Evolutionary conservation across 2,797 vertebrate genomes (phyloP).

Genomic region (Bufotes viridis): DNA sequence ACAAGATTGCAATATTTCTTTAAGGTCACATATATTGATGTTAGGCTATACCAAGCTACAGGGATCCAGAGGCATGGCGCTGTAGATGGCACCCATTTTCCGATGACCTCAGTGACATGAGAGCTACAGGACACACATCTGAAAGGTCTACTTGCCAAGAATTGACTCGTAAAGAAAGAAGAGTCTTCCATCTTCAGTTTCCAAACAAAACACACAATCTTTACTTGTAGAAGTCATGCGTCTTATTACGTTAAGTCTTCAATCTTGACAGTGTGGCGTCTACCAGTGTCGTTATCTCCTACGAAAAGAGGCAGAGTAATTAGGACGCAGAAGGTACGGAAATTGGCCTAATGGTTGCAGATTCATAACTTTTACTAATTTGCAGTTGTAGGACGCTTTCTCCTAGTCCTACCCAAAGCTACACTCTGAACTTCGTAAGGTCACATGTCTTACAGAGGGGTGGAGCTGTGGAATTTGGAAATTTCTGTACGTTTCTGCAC

Average conservation of each 20-base stretch:
- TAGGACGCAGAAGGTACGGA: too few relatives aligned
- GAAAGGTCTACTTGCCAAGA: background rate
- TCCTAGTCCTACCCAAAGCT: too few relatives aligned
- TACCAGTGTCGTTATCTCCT: constrained; percentile 71
- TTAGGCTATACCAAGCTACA: too few relatives aligned
- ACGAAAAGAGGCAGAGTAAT: background rate
- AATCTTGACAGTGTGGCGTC: constrained; percentile 66
- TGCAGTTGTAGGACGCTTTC: too few relatives aligned
- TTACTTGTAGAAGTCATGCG: rapidly evolving
- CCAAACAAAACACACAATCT: background rate
- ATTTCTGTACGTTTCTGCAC: too few relatives aligned
- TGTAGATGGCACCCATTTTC: background rate
- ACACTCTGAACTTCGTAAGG: too few relatives aligned
- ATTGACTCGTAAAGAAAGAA: background rate
- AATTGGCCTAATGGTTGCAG: too few relatives aligned
- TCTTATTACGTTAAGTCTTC: constrained; percentile 37
- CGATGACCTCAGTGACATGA: background rate
- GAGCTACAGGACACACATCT: background rate
- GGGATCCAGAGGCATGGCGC: background rate
- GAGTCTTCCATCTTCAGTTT: background rate
- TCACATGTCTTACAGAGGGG: too few relatives aligned
- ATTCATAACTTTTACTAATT: too few relatives aligned
- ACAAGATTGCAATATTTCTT: too few relatives aligned
- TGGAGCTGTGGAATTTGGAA: too few relatives aligned
- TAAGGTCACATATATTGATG: too few relatives aligned